Conservation (phyloP, 2,113 vertebrate species). For the Turdus rufiventris region DNA sequence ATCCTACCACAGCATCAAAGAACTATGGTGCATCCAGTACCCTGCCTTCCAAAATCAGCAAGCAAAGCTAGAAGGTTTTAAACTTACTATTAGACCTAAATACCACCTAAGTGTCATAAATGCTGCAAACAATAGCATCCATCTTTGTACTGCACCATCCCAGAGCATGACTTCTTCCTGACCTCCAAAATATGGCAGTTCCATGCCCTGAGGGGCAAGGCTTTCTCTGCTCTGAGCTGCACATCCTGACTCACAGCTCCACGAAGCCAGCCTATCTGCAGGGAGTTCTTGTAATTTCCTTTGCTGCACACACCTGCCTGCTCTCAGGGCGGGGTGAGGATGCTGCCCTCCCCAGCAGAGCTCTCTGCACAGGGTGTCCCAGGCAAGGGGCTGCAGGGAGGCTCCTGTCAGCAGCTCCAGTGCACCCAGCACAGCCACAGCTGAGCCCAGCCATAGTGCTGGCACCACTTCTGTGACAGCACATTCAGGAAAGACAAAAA, state of each 20-base stretch:
- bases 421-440: neutral
- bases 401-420: neutral
- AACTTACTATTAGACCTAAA: neutral
- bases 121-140: neutral
- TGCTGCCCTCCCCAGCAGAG: neutral
- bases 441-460: neutral
- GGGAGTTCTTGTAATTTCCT: neutral
- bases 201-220: neutral
- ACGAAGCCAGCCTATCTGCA: neutral
- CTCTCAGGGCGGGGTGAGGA: neutral
- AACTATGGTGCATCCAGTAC: neutral
- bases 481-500: neutral
- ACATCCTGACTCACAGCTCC: neutral
- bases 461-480: neutral
- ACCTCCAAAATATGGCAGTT: neutral
- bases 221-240: neutral
- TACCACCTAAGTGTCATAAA: neutral
- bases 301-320: neutral
- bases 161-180: neutral
- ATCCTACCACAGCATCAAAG: neutral
- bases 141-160: neutral
- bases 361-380: neutral
- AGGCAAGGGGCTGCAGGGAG: rapidly evolving
- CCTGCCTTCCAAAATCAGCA: neutral
- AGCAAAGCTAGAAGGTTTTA: neutral